Percentiles rank a stretch among this genome's conserved stretches.
phyloP scores from a whole-genome alignment of 2,797 vertebrate species.

The Cynodonichthys magdalenae region DNA sequence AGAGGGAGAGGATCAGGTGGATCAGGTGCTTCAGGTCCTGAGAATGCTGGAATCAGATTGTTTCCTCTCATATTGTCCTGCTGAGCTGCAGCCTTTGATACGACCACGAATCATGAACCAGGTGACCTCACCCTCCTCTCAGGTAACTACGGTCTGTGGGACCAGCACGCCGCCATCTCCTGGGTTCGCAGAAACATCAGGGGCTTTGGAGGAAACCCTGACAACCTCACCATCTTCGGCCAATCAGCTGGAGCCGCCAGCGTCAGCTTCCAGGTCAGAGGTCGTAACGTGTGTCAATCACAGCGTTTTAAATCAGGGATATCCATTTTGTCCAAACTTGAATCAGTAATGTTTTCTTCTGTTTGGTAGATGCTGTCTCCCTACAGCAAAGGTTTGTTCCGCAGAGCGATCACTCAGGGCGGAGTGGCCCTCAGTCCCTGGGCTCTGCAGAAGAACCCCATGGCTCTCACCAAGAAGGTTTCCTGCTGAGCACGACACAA shows the following conservation, averaged over 20 bases:
- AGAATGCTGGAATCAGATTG: too few relatives aligned
- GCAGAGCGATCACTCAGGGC: conserved; percentile 87
- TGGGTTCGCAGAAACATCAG: conserved; percentile 91
- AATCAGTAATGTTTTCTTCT: neutral
- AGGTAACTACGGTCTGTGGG: conserved; percentile 92
- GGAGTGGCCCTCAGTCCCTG: conserved; percentile 83
- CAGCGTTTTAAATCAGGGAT: too few relatives aligned
- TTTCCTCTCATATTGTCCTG: neutral
- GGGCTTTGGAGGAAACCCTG: conserved; percentile 86
- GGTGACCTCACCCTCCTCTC: neutral
- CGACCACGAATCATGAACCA: neutral
- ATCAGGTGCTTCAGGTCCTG: neutral
- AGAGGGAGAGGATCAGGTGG: neutral
- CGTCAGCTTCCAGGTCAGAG: conserved; percentile 86
- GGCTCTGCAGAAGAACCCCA: conserved; percentile 84
- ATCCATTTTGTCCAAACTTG: too few relatives aligned
- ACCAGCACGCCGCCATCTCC: conserved; percentile 90
- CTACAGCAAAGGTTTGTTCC: conserved; percentile 86
- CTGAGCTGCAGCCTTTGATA: neutral
- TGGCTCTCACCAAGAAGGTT: conserved; percentile 82
- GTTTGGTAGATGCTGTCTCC: conserved; percentile 81
- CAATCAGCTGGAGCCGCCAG: conserved; percentile 87
- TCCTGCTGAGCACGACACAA: neutral
- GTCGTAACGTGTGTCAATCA: neutral
- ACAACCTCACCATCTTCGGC: conserved; percentile 91